Evolutionary conservation across 2,113 vertebrate genomes (phyloP), one percentile per base, ranked within the genome.

Genomic region (Enhydra lutris): DNA sequence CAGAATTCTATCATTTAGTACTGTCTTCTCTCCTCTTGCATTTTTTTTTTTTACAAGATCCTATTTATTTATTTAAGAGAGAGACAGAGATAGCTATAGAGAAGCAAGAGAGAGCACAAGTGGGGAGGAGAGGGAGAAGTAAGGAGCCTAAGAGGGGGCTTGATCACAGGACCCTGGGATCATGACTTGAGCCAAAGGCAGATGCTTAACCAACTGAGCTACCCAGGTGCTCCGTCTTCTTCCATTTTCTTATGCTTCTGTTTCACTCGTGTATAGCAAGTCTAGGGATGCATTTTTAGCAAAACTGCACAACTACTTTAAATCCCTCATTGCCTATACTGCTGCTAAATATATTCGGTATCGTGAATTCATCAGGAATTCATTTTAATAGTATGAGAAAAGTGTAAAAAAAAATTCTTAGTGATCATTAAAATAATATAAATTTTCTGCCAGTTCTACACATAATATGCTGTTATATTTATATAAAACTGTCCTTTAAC

Each of bases 361-460:
- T 63, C 18, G 69, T 88, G 7, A 89, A 89, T 89, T 59, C 85
- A 71, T 26, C 71, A 91, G 50, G 23, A 76, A 87, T 63, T 74
- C 57, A 81, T 42, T 71, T 79, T 79, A 84, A 13, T 4, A 90
- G 55, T 86, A 71, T 55, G 29, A 59, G 29, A 71, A 93, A 74
- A 87, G 7, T 50, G 2, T 67, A 59, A 26, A 94, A 63, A 39
- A 95, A 95, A 91, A 82, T 84, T 91, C 36, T 79, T 73, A 83
- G 69, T 31, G 15, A 78, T 13, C 42, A 92, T 57, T 94, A 29
- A 57, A 96, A 93, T 67, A 87, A 78, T 12, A 13, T 71, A 59
- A 61, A 86, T 79, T 95, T 86, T 50, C 34, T 52, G 45, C 12
- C n/a, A 96, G 93, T 94, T 94, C 79, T 78, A 92, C 29, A 85